Conservation (phyloP, 2,797 vertebrate species). For the Muraenolepis orangiensis region DNA sequence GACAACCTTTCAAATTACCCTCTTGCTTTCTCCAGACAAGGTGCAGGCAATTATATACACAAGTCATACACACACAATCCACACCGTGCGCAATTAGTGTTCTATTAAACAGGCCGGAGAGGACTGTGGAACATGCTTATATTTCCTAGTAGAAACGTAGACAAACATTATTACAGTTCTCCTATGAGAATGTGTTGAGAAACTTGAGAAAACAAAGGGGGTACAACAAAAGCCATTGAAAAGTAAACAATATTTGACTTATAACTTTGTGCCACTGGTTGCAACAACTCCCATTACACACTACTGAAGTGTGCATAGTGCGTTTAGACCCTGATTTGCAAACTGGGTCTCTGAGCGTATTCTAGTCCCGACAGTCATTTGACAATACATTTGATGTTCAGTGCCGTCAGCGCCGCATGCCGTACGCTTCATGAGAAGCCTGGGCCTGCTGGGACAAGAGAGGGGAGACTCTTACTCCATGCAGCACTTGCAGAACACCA, state of each 20-base stretch:
- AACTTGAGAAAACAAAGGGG: no score
- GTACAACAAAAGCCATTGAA: no score
- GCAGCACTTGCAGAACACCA: background rate
- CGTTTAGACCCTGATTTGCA: no score
- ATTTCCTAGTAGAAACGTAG: background rate
- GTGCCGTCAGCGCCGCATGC: background rate
- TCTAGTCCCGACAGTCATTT: background rate
- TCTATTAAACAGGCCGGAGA: background rate
- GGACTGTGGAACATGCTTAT: background rate
- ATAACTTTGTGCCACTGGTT: no score
- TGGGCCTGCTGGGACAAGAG: background rate
- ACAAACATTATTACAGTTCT: background rate
- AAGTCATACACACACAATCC: background rate
- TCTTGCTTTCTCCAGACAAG: background rate
- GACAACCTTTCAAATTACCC: background rate
- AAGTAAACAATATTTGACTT: no score
- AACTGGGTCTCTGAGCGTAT: background rate
- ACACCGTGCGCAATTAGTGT: background rate
- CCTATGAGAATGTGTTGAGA: background rate
- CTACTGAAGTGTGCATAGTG: no score
- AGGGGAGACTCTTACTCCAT: background rate
- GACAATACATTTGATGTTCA: background rate
- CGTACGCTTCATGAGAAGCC: background rate
- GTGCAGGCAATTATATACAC: background rate
- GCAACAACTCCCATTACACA: no score